phyloP scores from a whole-genome alignment of 2,113 vertebrate genomes.

The Loxodonta africana region DNA sequence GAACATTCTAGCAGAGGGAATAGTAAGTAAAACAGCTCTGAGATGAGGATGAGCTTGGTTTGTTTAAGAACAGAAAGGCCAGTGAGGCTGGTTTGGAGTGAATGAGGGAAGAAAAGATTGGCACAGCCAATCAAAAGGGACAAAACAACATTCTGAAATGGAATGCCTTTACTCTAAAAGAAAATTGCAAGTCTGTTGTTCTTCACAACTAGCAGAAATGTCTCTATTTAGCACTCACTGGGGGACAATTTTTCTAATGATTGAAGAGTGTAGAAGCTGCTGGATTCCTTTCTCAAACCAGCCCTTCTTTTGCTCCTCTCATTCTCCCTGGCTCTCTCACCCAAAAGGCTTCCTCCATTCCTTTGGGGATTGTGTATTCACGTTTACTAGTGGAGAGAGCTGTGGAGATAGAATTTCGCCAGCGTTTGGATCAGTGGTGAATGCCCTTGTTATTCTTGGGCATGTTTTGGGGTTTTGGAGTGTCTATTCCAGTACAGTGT shows the following conservation, averaged over 20 bases:
- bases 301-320: slow-evolving; percentile 64
- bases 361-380: slow-evolving; percentile 85
- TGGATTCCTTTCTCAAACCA: slow-evolving; percentile 51
- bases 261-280: slow-evolving; percentile 51
- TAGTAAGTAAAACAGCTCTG: neutral
- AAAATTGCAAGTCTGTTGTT: neutral
- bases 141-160: neutral
- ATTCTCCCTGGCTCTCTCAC: slow-evolving; percentile 66
- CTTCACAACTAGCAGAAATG: slow-evolving; percentile 27
- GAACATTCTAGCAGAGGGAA: neutral
- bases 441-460: slow-evolving; percentile 88
- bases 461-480: slow-evolving; percentile 82
- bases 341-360: slow-evolving; percentile 77
- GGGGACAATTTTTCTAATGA: slow-evolving; percentile 61
- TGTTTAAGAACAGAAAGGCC: neutral
- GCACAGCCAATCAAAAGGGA: neutral
- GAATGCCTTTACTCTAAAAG: slow-evolving; percentile 10
- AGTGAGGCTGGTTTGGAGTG: neutral
- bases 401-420: slow-evolving; percentile 86
- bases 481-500: slow-evolving; percentile 80
- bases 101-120: neutral
- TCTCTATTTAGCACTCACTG: slow-evolving; percentile 41
- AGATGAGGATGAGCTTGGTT: neutral
- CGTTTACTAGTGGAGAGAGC: slow-evolving; percentile 85
- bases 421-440: slow-evolving; percentile 85